Evolutionary conservation across 1,140 invertebrate genomes (phyloP).

Genomic region (Caerostris extrusa): DNA sequence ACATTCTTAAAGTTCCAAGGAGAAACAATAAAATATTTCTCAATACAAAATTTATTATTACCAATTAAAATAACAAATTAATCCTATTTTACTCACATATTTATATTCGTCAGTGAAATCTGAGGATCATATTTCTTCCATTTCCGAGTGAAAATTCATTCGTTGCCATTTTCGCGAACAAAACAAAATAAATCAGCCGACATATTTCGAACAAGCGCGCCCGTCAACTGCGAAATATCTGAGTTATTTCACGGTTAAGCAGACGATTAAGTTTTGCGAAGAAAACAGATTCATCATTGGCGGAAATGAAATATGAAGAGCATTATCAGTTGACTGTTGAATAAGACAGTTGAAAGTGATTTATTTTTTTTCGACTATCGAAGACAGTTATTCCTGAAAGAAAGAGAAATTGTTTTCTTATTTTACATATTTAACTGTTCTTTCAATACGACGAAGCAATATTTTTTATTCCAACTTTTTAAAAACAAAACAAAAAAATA

Average conservation of each 20-base stretch:
- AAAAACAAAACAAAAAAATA: neutral
- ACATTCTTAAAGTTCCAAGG: too few relatives aligned
- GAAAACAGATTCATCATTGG: conserved; percentile 64
- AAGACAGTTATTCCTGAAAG: neutral
- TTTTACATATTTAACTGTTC: neutral
- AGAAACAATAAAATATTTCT: too few relatives aligned
- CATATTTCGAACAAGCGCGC: neutral
- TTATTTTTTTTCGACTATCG: neutral
- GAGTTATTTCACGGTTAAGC: conserved; percentile 68
- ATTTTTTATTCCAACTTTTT: neutral
- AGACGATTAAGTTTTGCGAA: conserved; percentile 50
- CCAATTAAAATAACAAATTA: too few relatives aligned
- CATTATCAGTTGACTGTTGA: conserved; percentile 20
- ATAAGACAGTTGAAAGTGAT: conserved; percentile 30
- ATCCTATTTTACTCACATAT: neutral
- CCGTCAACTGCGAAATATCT: conserved; percentile 9
- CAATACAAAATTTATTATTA: too few relatives aligned
- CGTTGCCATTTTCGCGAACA: conserved; percentile 11
- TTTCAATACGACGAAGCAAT: neutral
- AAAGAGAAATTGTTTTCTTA: neutral
- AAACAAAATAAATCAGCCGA: neutral
- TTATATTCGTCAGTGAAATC: neutral
- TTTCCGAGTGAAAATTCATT: conserved; percentile 11
- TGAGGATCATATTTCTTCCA: neutral
- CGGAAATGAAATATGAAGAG: conserved; percentile 42